Percentiles rank a stretch among this genome's conserved stretches.
Evolutionary conservation across 2,888 invertebrate species (phyloP).

Genomic region (Palloptera scutellata): DNA sequence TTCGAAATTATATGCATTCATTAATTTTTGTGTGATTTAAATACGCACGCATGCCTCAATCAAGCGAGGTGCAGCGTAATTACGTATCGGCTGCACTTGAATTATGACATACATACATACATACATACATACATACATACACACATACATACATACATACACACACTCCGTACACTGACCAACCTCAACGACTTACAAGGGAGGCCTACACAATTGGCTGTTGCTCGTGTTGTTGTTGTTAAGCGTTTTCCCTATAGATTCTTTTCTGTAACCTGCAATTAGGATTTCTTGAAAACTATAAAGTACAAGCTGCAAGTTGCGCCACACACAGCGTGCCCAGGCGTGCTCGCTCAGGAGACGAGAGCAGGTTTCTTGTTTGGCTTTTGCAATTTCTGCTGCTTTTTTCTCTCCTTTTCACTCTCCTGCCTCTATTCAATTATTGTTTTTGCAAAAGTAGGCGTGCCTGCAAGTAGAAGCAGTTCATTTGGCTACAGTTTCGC

Average conservation of each 20-base stretch:
- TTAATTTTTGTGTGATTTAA: no score
- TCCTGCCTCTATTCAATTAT: background rate
- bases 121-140: no score
- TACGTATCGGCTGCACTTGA: no score
- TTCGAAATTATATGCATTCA: no score
- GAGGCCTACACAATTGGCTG: no score
- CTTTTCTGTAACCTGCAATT: constrained; percentile 41
- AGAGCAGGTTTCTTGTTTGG: constrained; percentile 17
- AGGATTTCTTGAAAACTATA: constrained; percentile 41
- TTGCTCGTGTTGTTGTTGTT: background rate
- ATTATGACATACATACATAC: no score
- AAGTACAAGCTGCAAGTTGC: constrained; percentile 31
- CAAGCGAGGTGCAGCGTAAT: no score
- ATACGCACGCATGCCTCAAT: no score
- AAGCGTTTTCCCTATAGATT: background rate
- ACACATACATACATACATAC: no score
- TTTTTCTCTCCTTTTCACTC: background rate
- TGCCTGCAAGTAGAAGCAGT: constrained; percentile 36
- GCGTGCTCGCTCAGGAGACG: background rate
- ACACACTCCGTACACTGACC: background rate
- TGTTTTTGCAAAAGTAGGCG: constrained; percentile 35
- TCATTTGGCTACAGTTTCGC: constrained; percentile 40
- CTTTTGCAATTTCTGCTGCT: constrained; percentile 27
- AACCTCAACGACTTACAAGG: background rate
- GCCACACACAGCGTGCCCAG: background rate